Conservation (phyloP, 2,113 vertebrate genomes). For the Corydoras maculifer region DNA sequence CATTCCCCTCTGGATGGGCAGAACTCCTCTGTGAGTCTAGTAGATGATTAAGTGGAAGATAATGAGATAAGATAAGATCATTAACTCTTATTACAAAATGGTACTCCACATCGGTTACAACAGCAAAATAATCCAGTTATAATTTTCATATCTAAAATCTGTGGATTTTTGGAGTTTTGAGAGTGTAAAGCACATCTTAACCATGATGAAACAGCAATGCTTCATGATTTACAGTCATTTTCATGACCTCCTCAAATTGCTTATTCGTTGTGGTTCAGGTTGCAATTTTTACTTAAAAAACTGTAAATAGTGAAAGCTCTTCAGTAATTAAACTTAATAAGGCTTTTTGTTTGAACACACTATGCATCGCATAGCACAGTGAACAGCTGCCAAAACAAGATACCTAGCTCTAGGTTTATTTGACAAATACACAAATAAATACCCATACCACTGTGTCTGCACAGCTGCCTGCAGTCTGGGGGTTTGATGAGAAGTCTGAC, state of each 20-base stretch:
- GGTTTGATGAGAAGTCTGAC: constrained; percentile 1
- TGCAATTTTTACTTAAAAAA: neutral
- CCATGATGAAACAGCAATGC: neutral
- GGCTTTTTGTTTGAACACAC: neutral
- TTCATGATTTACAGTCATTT: neutral
- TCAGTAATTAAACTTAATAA: neutral
- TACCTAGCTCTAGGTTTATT: constrained; percentile 16
- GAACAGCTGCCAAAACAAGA: constrained; percentile 41
- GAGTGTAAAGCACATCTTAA: neutral
- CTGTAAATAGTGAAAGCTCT: neutral
- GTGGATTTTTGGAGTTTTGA: no score
- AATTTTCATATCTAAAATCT: no score
- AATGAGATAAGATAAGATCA: neutral
- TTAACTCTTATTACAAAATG: no score
- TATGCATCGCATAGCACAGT: constrained; percentile 1
- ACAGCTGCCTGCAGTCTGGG: constrained; percentile 16
- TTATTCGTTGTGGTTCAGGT: neutral
- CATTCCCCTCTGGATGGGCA: no score
- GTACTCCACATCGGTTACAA: no score
- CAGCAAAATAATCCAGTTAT: no score
- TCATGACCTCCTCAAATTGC: neutral
- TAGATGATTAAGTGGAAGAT: no score
- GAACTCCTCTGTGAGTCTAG: no score
- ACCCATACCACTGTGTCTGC: constrained; percentile 3
- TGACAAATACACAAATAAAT: constrained; percentile 39